phyloP scores from a whole-genome alignment of 1,140 invertebrate genomes.

The Helicoverpa zea region DNA sequence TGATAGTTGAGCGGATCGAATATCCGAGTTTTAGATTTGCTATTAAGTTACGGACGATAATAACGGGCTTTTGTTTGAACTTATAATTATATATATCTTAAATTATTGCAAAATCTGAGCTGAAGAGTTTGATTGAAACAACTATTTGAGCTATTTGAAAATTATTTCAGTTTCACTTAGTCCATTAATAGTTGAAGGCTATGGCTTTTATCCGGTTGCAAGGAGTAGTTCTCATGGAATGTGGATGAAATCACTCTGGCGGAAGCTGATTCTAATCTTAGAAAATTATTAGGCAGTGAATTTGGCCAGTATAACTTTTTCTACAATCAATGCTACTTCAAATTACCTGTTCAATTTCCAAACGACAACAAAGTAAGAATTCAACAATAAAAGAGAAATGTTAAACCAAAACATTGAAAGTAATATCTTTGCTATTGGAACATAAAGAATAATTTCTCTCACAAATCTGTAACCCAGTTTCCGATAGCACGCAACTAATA shows the following conservation, averaged over 20 bases:
- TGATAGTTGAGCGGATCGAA: constrained; percentile 3
- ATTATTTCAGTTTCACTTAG: no score
- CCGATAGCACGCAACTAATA: constrained; percentile 38
- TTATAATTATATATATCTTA: constrained; percentile 1
- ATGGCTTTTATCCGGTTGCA: no score
- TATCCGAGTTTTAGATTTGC: constrained; percentile 15
- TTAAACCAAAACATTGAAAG: constrained; percentile 35
- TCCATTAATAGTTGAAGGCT: no score
- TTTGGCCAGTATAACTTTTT: no score
- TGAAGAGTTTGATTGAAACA: no score
- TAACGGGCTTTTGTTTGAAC: constrained; percentile 23
- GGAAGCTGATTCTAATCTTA: no score
- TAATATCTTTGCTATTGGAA: constrained; percentile 18
- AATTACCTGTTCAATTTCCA: neutral
- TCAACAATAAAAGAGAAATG: constrained; percentile 44
- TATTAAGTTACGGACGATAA: constrained; percentile 7
- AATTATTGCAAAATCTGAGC: neutral
- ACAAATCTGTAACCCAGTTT: constrained; percentile 35
- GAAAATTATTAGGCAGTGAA: no score
- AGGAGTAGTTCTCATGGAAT: no score
- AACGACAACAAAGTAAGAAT: neutral
- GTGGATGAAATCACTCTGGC: no score
- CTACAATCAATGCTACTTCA: neutral
- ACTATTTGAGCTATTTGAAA: no score
- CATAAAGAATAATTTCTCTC: constrained; percentile 24